Evolutionary conservation across 2,888 invertebrate species (phyloP), one percentile per base, ranked within the genome.

Genomic region (Dascillus cervinus): DNA sequence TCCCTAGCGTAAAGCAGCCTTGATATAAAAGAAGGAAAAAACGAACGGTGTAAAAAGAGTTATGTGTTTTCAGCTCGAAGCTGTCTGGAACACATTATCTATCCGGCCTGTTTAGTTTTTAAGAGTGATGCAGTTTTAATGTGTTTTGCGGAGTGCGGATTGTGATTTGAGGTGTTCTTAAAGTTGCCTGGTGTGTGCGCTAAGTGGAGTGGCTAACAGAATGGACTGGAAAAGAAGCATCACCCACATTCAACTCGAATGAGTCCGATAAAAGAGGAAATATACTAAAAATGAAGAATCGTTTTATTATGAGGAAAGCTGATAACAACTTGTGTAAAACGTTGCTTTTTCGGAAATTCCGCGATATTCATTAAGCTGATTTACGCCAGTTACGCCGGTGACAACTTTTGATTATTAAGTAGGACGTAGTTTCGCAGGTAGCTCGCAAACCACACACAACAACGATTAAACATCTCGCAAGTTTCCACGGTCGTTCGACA

Each of bases 81-180:
- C 51, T 52, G 53, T 53, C 49, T 50, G 41, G 40, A 47, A 43
- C 47, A 46, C 52, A 59, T 58, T 61, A 59, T 60, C 59, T 57
- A 54, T 54, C 47, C 54, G 48, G 56, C 52, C 55, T 59, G 59
- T 58, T 58, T 58, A 57, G 59, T 58, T 58, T 56, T 52, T 50
- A 52, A 56, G 56, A 56, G 47, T 56, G 56, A 59, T 60, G 58
- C 55, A 52, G 47, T 55, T 58, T 59, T 59, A 59, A 59, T 59
- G 56, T 44, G 54, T 54, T 55, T 50, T 43, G 41, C 45, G 39
- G 45, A 48, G 47, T 44, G 46, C 41, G 43, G 41, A 47, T 32
- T 39, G 36, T 42, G 49, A 49, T 50, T 50, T 44, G 41, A 34
- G 38, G 29, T 44, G 40, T 37, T 40, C 36, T 37, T 34, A 36